Conservation (phyloP, 2,888 invertebrate species). For the Habrosyne pyritoides region DNA sequence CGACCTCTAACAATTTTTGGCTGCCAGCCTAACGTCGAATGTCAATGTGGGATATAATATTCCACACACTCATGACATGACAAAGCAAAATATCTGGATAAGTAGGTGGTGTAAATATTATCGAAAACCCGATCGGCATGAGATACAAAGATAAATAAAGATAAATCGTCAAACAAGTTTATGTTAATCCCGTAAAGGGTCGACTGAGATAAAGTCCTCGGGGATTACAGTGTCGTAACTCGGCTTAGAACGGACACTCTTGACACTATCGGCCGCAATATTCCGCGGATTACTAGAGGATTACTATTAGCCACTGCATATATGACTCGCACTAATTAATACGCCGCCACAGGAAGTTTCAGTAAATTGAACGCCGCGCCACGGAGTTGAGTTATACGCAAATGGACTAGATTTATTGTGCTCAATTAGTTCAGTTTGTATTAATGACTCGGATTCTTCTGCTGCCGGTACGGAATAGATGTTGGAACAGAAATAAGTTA, state of each 20-base stretch:
- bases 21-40: conserved; percentile 8
- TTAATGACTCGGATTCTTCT: conserved; percentile 7
- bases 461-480: neutral
- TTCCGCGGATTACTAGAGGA: conserved; percentile 64
- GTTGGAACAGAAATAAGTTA: conserved; percentile 6
- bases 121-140: conserved; percentile 38
- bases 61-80: conserved; percentile 7
- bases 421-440: conserved; percentile 23
- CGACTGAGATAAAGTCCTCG: conserved; percentile 63
- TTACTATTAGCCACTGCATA: conserved; percentile 60
- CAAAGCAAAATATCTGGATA: conserved; percentile 3
- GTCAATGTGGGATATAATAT: conserved; percentile 8
- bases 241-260: conserved; percentile 67
- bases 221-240: conserved; percentile 70
- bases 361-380: conserved; percentile 33
- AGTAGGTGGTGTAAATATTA: conserved; percentile 31
- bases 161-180: conserved; percentile 69
- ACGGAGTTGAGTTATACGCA: conserved; percentile 27
- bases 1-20: conserved; percentile 4
- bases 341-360: conserved; percentile 43
- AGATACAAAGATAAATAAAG: conserved; percentile 64
- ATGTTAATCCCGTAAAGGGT: conserved; percentile 77
- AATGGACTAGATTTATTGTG: conserved; percentile 37
- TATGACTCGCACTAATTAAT: conserved; percentile 58
- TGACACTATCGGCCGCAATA: conserved; percentile 68